phyloP scores from a whole-genome alignment of 2,888 invertebrate genomes.

The Brachylomia viminalis region DNA sequence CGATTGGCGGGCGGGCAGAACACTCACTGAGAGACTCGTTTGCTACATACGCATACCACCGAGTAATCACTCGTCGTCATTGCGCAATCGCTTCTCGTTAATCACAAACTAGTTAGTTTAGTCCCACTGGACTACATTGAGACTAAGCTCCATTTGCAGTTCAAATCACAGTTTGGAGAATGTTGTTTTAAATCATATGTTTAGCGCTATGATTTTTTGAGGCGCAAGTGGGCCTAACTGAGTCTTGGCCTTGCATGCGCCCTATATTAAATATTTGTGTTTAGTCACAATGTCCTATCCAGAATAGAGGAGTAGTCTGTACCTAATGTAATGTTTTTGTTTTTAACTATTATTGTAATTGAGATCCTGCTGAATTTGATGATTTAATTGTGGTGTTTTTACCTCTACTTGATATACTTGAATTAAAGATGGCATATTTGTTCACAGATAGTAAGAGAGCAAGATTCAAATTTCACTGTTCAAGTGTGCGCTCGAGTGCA shows the following conservation, averaged over 20 bases:
- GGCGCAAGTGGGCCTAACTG: no score
- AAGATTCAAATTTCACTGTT: conserved; percentile 68
- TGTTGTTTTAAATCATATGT: no score
- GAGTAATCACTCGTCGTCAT: not conserved
- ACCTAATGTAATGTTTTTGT: not conserved
- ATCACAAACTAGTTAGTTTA: no score
- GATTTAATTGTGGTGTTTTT: not conserved
- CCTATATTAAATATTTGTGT: no score
- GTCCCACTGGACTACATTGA: no score
- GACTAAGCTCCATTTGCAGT: no score
- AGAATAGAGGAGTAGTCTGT: no score
- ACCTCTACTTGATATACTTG: not conserved
- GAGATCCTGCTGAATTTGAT: not conserved
- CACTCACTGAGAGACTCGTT: not conserved
- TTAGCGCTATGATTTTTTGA: no score
- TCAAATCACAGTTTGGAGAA: no score
- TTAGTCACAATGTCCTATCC: no score
- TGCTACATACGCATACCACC: not conserved
- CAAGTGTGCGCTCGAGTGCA: conserved; percentile 68
- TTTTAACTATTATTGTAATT: not conserved
- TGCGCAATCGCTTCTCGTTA: not conserved
- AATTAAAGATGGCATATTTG: no score
- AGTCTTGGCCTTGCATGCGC: no score
- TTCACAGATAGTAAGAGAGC: conserved; percentile 75
- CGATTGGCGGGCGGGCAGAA: not conserved